phyloP scores from a whole-genome alignment of 2,113 vertebrate genomes.

The Falco punctatus region DNA sequence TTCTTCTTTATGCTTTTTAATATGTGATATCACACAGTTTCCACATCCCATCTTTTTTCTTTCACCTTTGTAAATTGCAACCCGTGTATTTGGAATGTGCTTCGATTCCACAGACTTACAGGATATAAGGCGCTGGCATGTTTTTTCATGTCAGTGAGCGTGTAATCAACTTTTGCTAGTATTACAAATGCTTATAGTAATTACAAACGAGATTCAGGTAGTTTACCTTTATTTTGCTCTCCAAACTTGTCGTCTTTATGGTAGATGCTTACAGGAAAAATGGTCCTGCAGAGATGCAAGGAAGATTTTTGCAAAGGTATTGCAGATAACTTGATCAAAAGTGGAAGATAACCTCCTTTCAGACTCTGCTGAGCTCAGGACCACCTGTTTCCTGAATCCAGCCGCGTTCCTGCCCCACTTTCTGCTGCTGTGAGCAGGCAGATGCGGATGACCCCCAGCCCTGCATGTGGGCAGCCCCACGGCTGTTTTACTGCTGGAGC shows the following conservation, averaged over 20 bases:
- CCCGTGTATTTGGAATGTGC: background rate
- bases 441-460: background rate
- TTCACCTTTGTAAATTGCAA: background rate
- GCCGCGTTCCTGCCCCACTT: background rate
- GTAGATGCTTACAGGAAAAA: background rate
- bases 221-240: background rate
- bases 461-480: background rate
- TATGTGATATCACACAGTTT: background rate
- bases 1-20: background rate
- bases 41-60: background rate
- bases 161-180: background rate
- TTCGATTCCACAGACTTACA: background rate
- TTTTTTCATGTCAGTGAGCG: background rate
- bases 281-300: background rate
- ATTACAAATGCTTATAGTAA: background rate
- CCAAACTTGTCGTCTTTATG: background rate
- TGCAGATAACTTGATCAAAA: background rate
- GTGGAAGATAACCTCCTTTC: background rate
- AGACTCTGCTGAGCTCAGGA: background rate
- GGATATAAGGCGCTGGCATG: background rate
- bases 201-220: background rate
- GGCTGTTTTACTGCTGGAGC: background rate
- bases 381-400: background rate
- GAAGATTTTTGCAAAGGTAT: background rate
- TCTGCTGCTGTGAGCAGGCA: background rate